phyloP scores from a whole-genome alignment of 2,888 invertebrate species.

The Candidula unifasciata region DNA sequence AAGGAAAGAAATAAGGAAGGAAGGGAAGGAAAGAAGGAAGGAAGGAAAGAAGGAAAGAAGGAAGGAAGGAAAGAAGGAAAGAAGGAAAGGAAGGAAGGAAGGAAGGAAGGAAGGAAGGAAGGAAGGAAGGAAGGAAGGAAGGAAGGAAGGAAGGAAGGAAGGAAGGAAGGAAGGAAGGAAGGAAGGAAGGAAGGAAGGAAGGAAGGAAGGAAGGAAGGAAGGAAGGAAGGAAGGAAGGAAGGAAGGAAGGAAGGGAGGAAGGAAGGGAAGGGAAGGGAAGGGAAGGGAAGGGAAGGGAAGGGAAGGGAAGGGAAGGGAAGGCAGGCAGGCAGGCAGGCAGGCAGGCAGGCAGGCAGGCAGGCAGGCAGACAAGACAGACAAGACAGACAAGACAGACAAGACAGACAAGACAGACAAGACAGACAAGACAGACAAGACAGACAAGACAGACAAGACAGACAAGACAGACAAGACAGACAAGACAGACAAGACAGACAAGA shows the following conservation, averaged over 20 bases:
- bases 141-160: background rate
- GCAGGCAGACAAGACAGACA: no score
- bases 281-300: background rate
- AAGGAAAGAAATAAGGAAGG: background rate
- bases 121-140: background rate
- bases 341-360: background rate
- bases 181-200: background rate
- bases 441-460: no score
- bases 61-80: background rate
- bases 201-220: background rate
- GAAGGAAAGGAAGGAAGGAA: background rate
- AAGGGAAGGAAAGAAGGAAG: background rate
- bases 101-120: background rate
- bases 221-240: background rate
- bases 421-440: no score
- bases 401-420: no score
- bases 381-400: no score
- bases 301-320: background rate
- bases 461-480: no score
- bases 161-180: background rate
- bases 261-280: no score
- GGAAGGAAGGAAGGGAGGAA: background rate
- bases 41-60: background rate
- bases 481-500: no score
- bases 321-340: background rate